Conservation (phyloP, 2,113 vertebrate species). For the Tricholaema leucomelas region DNA sequence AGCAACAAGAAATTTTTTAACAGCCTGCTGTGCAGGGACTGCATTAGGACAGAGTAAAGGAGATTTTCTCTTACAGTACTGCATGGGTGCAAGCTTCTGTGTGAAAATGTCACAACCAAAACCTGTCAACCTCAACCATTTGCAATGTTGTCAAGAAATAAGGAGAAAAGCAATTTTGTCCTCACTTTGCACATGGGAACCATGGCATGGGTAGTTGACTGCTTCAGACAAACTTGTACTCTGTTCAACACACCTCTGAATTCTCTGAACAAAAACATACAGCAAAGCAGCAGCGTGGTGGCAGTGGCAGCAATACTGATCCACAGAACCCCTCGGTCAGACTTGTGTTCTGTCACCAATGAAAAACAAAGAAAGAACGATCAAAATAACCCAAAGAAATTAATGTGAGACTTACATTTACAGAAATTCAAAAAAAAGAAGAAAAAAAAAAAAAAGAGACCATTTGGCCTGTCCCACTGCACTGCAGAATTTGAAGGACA, state of each 20-base stretch:
- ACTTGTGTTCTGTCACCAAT: neutral
- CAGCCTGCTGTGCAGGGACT: neutral
- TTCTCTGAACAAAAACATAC: fast-evolving
- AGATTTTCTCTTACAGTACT: neutral
- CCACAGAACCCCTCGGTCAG: neutral
- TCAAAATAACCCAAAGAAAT: neutral
- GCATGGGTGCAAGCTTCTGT: neutral
- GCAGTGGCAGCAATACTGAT: neutral
- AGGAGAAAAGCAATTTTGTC: neutral
- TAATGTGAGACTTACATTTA: neutral
- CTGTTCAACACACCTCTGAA: fast-evolving
- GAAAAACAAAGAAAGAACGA: neutral
- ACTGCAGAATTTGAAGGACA: neutral
- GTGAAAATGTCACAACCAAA: neutral
- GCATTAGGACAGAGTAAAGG: neutral
- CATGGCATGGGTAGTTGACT: neutral
- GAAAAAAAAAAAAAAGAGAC: neutral
- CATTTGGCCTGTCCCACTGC: neutral
- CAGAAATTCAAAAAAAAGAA: neutral
- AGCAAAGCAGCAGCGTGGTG: fast-evolving
- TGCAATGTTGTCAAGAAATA: neutral
- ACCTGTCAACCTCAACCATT: neutral
- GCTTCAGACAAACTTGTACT: fast-evolving
- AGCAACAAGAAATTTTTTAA: neutral
- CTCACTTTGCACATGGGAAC: neutral